Evolutionary conservation across 2,113 vertebrate genomes (phyloP).

Genomic region (Xiphorhynchus elegans): DNA sequence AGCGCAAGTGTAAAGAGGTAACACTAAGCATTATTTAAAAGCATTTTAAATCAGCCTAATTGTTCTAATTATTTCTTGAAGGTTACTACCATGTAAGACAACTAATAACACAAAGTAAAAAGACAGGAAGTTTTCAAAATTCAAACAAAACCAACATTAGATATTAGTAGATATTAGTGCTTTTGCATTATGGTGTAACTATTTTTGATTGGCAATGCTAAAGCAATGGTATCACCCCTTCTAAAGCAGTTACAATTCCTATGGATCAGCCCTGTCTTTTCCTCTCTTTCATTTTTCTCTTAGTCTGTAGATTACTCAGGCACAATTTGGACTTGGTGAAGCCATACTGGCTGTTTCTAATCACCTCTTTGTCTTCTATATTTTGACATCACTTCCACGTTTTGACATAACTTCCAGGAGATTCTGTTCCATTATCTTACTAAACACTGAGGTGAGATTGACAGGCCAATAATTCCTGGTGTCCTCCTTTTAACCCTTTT

Average conservation of each 20-base stretch:
- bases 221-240: not conserved
- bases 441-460: not conserved
- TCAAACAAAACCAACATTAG: not conserved
- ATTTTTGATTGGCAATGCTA: not conserved
- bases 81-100: not conserved
- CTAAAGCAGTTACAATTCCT: not conserved
- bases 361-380: not conserved
- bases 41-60: slow-evolving; percentile 13
- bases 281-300: not conserved
- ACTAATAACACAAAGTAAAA: slow-evolving; percentile 7
- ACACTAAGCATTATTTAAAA: slow-evolving; percentile 46
- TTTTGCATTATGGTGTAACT: not conserved
- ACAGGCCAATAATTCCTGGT: not conserved
- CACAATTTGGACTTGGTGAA: not conserved
- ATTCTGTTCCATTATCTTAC: not conserved
- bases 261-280: not conserved
- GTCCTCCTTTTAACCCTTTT: not conserved
- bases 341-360: not conserved
- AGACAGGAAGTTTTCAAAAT: slow-evolving; percentile 15
- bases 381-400: not conserved
- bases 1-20: not conserved
- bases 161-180: not conserved
- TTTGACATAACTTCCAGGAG: not conserved
- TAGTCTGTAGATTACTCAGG: not conserved
- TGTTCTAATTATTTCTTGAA: slow-evolving; percentile 5